Base-by-base conservation (phyloP, 2,888 invertebrate genomes). In the Osedax frankpressi region DNA sequence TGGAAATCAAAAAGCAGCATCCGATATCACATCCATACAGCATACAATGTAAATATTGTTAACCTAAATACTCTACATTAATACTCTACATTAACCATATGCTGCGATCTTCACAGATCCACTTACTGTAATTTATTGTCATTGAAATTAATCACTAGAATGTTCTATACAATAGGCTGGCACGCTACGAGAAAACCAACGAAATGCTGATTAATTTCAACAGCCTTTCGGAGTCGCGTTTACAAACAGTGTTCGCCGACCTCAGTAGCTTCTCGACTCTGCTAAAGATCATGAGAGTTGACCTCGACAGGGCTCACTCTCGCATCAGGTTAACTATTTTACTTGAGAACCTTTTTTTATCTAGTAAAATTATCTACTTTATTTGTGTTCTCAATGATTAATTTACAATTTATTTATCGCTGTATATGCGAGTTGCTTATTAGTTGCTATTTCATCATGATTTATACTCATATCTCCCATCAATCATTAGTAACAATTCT, bases 201-300 rank as follows among this genome's bases (percentile, higher is more conserved):
- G 97, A 98, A 86, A 98, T 97, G 97, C 86, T 98, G 30, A 90
- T 93, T 11, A 97, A 96, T 84, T 96, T 96, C 83, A 95, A 95
- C 84, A 91, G 92, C 25, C 85, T 98, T n/a, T 93, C 95, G 0
- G 90, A 91, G 1, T 90, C 90, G 76, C 88, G 97, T 14, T 88
- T 93, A 73, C 91, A 93, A 81, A 89, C 89, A 26, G 93, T 94
- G 0, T 90, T 89, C 6, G 89, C 89, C 0, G 95, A 97, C 81
- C 94, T 96, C 80, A 92, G 91, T 80, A 91, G 90, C 78, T 94
- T 96, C 82, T 93, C 93, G 0, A 90, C 90, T 75, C 86, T 93
- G 1, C 86, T 97, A 1, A 85, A 89, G 6, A 94, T 94, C 74
- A 93, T 95, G 91, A 92, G 92, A 81, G 93, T 92, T 81, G 97